Percentiles rank a stretch among this genome's conserved stretches.
Conservation (phyloP, 35 echinoderm and acorn worm genomes). For the Lytechinus pictus region DNA sequence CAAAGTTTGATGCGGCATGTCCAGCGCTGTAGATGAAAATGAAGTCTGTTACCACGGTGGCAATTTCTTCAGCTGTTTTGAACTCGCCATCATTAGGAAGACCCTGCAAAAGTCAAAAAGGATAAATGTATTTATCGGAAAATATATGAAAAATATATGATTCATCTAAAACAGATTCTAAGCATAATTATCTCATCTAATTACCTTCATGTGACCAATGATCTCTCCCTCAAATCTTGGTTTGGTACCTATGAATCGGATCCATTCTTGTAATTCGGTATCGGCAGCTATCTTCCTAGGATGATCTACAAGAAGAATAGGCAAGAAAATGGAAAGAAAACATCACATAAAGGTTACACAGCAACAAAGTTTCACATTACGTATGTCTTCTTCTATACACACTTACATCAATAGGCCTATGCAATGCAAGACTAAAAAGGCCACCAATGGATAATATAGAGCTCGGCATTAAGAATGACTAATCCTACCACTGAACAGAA, state of each 20-base stretch:
- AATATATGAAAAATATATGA: not conserved
- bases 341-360: no score
- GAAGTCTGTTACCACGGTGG: slow-evolving; percentile 53
- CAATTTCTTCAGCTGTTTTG: slow-evolving; percentile 62
- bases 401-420: no score
- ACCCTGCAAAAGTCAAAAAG: not conserved
- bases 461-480: no score
- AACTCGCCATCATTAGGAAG: slow-evolving; percentile 72
- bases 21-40: slow-evolving; percentile 75
- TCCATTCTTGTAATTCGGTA: slow-evolving; percentile 79
- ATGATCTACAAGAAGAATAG: not conserved
- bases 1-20: slow-evolving; percentile 82
- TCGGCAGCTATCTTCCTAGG: slow-evolving; percentile 54
- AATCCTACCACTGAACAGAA: no score
- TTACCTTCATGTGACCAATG: not conserved
- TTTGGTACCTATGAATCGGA: slow-evolving; percentile 1
- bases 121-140: not conserved
- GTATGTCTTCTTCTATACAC: no score
- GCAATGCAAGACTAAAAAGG: no score
- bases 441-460: no score
- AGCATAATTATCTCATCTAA: no score
- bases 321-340: no score
- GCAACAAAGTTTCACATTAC: no score
- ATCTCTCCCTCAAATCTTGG: slow-evolving; percentile 30
- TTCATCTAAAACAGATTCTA: no score